phyloP scores from a whole-genome alignment of 2,797 vertebrate genomes.

The Scolopax rusticola region DNA sequence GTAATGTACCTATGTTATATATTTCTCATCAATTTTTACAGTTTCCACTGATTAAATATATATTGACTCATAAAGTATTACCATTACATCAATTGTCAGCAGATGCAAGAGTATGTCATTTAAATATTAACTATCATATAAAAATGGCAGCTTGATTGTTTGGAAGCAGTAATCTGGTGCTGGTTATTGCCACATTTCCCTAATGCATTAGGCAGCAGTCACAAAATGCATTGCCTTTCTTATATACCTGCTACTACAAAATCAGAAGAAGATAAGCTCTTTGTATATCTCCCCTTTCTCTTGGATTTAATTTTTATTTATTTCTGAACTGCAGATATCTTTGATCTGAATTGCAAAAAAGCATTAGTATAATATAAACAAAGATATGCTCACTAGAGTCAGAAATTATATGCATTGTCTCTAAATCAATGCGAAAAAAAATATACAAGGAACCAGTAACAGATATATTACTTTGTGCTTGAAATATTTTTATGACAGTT shows the following conservation, averaged over 20 bases:
- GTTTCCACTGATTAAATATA: slow-evolving; percentile 91
- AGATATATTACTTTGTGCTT: slow-evolving; percentile 41
- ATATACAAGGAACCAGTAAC: slow-evolving; percentile 35
- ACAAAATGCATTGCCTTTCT: slow-evolving; percentile 55
- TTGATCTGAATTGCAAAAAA: slow-evolving; percentile 64
- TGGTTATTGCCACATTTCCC: slow-evolving; percentile 76
- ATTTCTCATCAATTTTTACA: slow-evolving; percentile 92
- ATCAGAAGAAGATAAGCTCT: slow-evolving; percentile 35
- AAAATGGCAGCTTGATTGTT: slow-evolving; percentile 94
- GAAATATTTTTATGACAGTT: slow-evolving; percentile 55
- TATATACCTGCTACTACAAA: slow-evolving; percentile 28
- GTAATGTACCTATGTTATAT: slow-evolving; percentile 74
- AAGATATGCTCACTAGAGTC: slow-evolving; percentile 45
- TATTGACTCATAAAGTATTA: slow-evolving; percentile 93
- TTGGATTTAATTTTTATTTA: slow-evolving; percentile 66
- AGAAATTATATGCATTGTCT: slow-evolving; percentile 63
- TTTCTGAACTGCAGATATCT: slow-evolving; percentile 44
- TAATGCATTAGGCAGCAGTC: slow-evolving; percentile 72
- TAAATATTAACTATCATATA: slow-evolving; percentile 95
- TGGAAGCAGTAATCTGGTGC: slow-evolving; percentile 86
- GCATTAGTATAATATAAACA: slow-evolving; percentile 52
- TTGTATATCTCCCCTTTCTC: slow-evolving; percentile 64
- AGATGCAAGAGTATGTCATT: slow-evolving; percentile 88
- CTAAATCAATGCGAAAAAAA: slow-evolving; percentile 49
- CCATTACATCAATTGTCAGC: slow-evolving; percentile 91